Conservation (phyloP, 2,113 vertebrate genomes). For the Struthio camelus region DNA sequence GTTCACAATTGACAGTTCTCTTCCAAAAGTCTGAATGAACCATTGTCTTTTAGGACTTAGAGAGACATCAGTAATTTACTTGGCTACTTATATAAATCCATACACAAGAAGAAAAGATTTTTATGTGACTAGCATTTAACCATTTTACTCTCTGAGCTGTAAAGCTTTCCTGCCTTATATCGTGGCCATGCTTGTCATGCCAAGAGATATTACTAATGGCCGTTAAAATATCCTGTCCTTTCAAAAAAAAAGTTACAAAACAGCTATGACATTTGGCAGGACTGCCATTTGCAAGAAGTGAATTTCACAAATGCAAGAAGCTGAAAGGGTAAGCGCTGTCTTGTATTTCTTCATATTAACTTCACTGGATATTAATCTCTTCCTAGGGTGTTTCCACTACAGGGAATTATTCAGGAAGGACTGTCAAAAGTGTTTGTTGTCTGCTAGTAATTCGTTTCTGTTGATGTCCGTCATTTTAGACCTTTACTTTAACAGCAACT, state of each 20-base stretch:
- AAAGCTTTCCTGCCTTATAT: constrained; percentile 29
- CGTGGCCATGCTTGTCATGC: constrained; percentile 21
- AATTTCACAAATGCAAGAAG: constrained; percentile 7
- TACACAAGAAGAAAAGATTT: neutral
- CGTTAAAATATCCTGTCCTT: neutral
- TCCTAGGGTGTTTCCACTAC: neutral
- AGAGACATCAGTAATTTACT: neutral
- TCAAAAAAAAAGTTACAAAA: neutral
- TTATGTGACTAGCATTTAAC: neutral
- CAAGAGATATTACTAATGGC: neutral
- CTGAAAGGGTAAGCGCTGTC: neutral
- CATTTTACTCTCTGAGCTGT: neutral
- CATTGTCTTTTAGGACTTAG: neutral
- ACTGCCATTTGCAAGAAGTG: neutral
- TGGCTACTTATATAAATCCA: neutral
- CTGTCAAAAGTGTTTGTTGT: constrained; percentile 5
- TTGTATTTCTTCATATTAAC: neutral
- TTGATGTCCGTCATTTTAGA: neutral
- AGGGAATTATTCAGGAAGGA: neutral
- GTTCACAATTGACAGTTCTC: neutral
- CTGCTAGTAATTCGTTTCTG: neutral
- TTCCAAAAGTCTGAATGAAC: neutral
- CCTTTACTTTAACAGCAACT: neutral
- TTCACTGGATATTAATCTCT: neutral
- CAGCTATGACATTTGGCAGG: neutral